A percentile compares a stretch with the other conserved stretches of the same genome.
These are phyloP conservation scores for Scolopax rusticola DNA, from an alignment of 2,797 vertebrate genomes.

Conservation along the genomic window DNA sequence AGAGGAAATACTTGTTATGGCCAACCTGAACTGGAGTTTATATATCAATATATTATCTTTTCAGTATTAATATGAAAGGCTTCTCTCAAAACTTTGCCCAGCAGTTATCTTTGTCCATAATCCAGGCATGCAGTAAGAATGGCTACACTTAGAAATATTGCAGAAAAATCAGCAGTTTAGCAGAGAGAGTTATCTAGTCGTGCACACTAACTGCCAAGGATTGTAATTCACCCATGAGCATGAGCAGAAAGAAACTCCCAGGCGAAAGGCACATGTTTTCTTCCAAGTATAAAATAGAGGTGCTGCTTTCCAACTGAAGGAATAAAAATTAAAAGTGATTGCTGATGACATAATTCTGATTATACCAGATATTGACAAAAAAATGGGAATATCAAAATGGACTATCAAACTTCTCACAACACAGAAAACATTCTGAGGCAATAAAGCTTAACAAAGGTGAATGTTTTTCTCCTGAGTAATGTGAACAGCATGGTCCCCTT, in stretches of 20 bases:
- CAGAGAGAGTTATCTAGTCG: not conserved
- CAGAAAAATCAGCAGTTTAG: not conserved
- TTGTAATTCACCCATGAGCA: accelerated
- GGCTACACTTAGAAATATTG: not conserved
- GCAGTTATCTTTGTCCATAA: not conserved
- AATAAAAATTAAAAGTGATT: not conserved
- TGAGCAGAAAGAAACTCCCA: not conserved
- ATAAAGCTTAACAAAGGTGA: not conserved
- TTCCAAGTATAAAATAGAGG: not conserved
- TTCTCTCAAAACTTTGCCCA: not conserved
- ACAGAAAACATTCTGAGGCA: not conserved
- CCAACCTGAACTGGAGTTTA: not conserved
- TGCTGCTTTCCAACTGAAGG: not conserved
- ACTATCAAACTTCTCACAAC: not conserved
- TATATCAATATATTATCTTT: accelerated
- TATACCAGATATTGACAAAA: not conserved
- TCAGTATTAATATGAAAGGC: not conserved
- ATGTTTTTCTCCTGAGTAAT: not conserved
- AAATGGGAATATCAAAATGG: not conserved
- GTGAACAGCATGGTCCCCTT: not conserved
- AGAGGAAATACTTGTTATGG: not conserved
- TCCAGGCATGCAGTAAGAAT: not conserved
- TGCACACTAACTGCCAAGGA: not conserved
- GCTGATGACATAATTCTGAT: not conserved
- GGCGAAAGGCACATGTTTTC: not conserved